Evolutionary conservation across 2,797 vertebrate species (phyloP).

Genomic region (Centropyge bicolor): DNA sequence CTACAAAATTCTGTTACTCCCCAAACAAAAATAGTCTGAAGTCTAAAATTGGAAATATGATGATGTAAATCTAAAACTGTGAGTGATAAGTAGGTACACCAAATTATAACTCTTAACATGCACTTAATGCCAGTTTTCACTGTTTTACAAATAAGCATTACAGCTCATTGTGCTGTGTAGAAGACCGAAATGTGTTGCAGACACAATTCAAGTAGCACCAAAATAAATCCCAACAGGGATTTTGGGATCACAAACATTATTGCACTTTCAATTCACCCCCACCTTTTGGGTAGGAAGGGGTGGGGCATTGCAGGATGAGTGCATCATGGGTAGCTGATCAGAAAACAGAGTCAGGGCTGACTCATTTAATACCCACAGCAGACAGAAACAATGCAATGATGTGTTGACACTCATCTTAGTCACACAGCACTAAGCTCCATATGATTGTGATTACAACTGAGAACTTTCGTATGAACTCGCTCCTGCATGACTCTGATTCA

Average conservation of each 20-base stretch:
- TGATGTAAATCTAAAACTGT: neutral
- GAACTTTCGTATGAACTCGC: neutral
- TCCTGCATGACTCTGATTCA: neutral
- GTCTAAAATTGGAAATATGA: neutral
- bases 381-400: conserved; percentile 20
- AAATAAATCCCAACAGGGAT: neutral
- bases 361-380: conserved; percentile 8
- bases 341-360: conserved; percentile 13
- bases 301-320: neutral
- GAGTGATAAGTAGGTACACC: neutral
- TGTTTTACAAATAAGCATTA: too few species aligned
- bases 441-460: conserved; percentile 11
- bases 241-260: neutral
- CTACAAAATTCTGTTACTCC: too few species aligned
- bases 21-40: too few species aligned
- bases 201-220: neutral
- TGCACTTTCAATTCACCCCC: neutral
- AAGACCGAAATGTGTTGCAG: neutral
- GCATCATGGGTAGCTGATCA: neutral
- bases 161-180: neutral
- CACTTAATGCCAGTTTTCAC: neutral
- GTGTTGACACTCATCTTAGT: conserved; percentile 19
- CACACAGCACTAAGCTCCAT: conserved; percentile 28
- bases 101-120: neutral
- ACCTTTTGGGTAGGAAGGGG: neutral